A percentile compares a stretch with the other conserved stretches of the same genome.
phyloP scores from a whole-genome alignment of 2,888 invertebrate genomes.

The Tanytarsus gracilentus region DNA sequence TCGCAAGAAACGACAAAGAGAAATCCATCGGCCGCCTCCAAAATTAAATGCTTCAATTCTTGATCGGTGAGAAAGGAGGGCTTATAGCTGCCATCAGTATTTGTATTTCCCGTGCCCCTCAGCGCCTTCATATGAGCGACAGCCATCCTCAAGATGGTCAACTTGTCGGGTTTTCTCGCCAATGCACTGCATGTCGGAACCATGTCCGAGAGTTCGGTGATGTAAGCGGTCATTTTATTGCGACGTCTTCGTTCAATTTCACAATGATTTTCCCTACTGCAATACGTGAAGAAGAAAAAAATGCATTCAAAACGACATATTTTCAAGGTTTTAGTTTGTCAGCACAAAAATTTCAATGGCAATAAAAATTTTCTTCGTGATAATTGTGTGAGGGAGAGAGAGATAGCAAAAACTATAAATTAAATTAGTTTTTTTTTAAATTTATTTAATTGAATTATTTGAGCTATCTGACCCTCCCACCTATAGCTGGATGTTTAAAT shows the following conservation, averaged over 20 bases:
- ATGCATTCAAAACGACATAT: too few relatives aligned
- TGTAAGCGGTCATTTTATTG: slow-evolving; percentile 99
- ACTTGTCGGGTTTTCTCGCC: slow-evolving; percentile 96
- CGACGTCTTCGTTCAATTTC: slow-evolving; percentile 96
- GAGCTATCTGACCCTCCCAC: too few relatives aligned
- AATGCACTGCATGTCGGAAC: slow-evolving; percentile 97
- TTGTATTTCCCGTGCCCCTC: slow-evolving; percentile 96
- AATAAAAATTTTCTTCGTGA: too few relatives aligned
- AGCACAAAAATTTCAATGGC: too few relatives aligned
- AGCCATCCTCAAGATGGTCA: slow-evolving; percentile 98
- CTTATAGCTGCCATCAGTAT: slow-evolving; percentile 91
- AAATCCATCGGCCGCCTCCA: slow-evolving; percentile 97
- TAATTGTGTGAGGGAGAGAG: too few relatives aligned
- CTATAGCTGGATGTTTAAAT: too few relatives aligned
- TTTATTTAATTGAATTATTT: too few relatives aligned
- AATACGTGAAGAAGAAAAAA: slow-evolving; percentile 32
- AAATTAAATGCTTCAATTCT: slow-evolving; percentile 94
- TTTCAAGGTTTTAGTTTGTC: too few relatives aligned
- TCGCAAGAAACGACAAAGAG: slow-evolving; percentile 90
- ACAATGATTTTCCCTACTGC: slow-evolving; percentile 94
- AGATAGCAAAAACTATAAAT: too few relatives aligned
- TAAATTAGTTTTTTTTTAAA: too few relatives aligned
- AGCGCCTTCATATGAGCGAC: slow-evolving; percentile 99
- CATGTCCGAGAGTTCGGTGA: slow-evolving; percentile 99
- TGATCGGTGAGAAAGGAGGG: slow-evolving; percentile 98